Conservation (phyloP, 2,797 vertebrate species). For the Danio jaintianensis region DNA sequence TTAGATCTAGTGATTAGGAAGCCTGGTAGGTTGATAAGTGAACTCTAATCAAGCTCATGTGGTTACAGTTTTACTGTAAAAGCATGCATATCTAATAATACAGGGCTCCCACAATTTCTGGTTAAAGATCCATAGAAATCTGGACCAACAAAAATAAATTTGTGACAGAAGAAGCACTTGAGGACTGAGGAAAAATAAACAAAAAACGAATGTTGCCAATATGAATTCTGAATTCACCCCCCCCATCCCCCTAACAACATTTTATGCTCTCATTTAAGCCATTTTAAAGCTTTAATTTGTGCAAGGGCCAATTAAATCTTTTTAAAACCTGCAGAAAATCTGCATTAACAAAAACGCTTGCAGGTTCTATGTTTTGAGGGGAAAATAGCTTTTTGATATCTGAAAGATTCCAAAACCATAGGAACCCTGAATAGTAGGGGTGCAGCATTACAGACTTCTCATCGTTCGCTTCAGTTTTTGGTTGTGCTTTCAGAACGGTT, state of each 20-base stretch:
- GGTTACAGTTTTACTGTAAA: background rate
- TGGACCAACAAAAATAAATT: background rate
- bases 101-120: background rate
- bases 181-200: background rate
- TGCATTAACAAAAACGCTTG: background rate
- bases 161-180: background rate
- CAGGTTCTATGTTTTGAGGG: background rate
- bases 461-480: too few species aligned
- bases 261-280: too few species aligned
- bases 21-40: background rate
- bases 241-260: too few species aligned
- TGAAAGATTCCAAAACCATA: background rate
- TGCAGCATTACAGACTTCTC: too few species aligned
- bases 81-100: background rate
- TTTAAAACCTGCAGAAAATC: too few species aligned
- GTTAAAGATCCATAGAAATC: background rate
- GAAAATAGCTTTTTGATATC: too few species aligned
- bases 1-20: constrained; percentile 32
- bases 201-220: background rate
- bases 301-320: background rate
- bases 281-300: background rate
- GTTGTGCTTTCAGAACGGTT: too few species aligned
- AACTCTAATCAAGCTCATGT: background rate
- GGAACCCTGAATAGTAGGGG: background rate
- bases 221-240: too few species aligned